Conservation (phyloP, 2,113 vertebrate species). For the Mionectes macconnelli region DNA sequence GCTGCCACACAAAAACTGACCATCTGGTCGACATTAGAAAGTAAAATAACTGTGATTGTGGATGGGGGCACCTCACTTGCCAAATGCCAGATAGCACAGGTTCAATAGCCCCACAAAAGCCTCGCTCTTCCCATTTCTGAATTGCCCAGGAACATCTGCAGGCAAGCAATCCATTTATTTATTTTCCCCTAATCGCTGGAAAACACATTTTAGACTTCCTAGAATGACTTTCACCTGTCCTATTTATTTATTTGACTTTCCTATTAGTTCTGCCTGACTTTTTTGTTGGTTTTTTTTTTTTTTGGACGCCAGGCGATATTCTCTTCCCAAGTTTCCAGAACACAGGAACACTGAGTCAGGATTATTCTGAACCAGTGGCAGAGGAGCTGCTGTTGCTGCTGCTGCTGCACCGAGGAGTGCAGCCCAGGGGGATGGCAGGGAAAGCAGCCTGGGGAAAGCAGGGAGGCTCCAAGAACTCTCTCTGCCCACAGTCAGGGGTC, state of each 20-base stretch:
- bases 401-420: neutral
- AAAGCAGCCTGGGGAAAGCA: neutral
- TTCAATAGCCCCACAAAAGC: neutral
- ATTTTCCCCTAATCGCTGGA: neutral
- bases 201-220: slow-evolving; percentile 21
- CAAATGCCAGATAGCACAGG: neutral
- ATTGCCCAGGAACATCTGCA: neutral
- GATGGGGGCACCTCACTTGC: neutral
- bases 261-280: neutral
- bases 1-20: neutral
- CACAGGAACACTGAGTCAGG: neutral
- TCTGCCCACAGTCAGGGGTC: neutral
- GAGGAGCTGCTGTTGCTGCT: neutral
- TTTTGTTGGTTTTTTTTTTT: neutral
- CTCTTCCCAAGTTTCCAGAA: neutral
- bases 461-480: neutral
- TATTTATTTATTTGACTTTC: neutral
- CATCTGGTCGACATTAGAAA: neutral
- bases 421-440: neutral
- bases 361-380: neutral
- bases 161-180: neutral
- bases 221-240: slow-evolving; percentile 6
- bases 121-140: neutral
- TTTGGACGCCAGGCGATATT: neutral
- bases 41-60: neutral